A percentile compares a stretch with the other conserved stretches of the same genome.
These are phyloP conservation scores for Chelonoidis abingdonii DNA, from an alignment of 2,113 vertebrate genomes.

Conservation along the genomic window DNA sequence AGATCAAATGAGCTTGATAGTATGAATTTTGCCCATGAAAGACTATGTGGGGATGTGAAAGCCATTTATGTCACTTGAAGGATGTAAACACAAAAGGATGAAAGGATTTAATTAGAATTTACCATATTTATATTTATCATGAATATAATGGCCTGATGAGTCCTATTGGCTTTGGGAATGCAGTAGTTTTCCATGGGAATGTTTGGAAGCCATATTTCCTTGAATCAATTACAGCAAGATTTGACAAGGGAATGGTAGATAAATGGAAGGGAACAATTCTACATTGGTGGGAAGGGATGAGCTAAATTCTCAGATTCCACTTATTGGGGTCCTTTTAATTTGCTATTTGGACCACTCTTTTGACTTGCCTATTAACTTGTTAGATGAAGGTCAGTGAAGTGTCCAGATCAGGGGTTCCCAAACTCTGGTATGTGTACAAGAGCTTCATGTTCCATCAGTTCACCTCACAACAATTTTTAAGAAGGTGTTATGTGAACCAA, in stretches of 20 bases:
- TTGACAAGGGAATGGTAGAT: background rate
- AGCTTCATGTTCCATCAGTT: background rate
- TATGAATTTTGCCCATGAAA: background rate
- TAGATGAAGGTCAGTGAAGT: background rate
- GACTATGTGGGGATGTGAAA: background rate
- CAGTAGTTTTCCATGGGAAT: background rate
- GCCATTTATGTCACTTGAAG: background rate
- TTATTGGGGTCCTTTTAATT: conserved; percentile 40
- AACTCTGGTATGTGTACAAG: background rate
- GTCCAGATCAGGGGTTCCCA: background rate
- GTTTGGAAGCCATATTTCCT: background rate
- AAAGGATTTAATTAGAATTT: background rate
- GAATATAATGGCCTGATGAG: background rate
- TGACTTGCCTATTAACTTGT: conserved; percentile 19
- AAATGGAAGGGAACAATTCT: background rate
- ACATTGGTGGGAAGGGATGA: background rate
- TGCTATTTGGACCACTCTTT: conserved; percentile 14
- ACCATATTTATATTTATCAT: background rate
- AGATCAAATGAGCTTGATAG: background rate
- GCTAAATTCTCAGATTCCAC: background rate
- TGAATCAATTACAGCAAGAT: background rate
- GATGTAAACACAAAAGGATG: background rate
- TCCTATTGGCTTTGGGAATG: background rate
- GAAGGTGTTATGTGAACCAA: background rate
- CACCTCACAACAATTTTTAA: background rate